These are phyloP conservation scores for Panagrolaimus sp. DNA, from an alignment of 1,140 invertebrate genomes.

Conservation along the genomic window DNA sequence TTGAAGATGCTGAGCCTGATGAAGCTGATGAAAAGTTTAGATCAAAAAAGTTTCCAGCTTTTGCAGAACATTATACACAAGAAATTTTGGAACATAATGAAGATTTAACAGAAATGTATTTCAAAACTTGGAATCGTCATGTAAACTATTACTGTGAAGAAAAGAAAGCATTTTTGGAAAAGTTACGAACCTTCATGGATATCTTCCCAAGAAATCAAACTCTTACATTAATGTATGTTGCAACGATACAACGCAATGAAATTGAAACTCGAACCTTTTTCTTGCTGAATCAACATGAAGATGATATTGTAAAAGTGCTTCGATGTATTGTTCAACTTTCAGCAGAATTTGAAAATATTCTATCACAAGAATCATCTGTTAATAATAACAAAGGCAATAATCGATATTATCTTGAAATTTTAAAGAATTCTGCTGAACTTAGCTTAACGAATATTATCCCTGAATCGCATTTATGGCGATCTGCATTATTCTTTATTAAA, in stretches of 20 bases:
- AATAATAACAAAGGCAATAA: not conserved
- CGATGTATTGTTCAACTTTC: not conserved
- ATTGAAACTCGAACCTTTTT: too few species aligned
- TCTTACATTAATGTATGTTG: too few species aligned
- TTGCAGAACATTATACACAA: not conserved
- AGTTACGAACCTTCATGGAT: not conserved
- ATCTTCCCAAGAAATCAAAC: not conserved
- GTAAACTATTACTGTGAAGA: not conserved
- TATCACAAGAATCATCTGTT: not conserved
- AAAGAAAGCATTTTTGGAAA: not conserved
- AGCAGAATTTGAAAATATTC: not conserved
- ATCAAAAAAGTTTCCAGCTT: not conserved
- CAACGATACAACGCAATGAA: too few species aligned
- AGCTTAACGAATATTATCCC: not conserved
- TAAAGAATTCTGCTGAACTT: not conserved
- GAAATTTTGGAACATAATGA: not conserved
- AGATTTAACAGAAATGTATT: not conserved
- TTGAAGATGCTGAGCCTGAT: not conserved
- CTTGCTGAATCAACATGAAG: too few species aligned
- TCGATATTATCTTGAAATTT: not conserved
- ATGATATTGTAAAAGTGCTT: not conserved
- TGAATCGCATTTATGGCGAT: not conserved
- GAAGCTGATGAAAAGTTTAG: too few species aligned
- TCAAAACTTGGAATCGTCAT: not conserved
- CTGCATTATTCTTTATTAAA: too few species aligned